These are phyloP conservation scores for Galemys pyrenaicus DNA, from an alignment of 2,113 vertebrate species.

Conservation along the genomic window DNA sequence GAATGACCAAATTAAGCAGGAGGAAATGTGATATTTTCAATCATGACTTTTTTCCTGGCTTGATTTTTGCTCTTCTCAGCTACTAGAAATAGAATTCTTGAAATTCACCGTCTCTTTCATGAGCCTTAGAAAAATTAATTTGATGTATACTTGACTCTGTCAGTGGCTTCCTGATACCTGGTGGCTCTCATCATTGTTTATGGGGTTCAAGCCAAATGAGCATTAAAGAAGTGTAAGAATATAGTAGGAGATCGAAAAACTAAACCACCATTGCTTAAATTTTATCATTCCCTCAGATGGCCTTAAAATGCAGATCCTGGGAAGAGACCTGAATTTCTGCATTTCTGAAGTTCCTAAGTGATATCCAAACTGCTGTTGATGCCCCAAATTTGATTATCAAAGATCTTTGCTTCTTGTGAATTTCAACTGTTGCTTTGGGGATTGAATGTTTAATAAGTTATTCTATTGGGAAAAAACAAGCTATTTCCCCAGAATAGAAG, in stretches of 20 bases:
- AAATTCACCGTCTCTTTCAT: not conserved
- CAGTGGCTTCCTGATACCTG: not conserved
- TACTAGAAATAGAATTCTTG: constrained; percentile 49
- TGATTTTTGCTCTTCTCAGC: constrained; percentile 41
- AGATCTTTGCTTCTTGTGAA: not conserved
- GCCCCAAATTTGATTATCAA: not conserved
- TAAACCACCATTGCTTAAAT: not conserved
- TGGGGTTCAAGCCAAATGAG: not conserved
- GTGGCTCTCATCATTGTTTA: not conserved
- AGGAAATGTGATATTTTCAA: constrained; percentile 57
- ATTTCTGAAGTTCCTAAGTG: not conserved
- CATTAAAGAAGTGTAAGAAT: not conserved
- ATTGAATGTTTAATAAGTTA: not conserved
- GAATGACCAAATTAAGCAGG: constrained; percentile 64
- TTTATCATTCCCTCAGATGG: not conserved
- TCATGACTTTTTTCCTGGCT: not conserved
- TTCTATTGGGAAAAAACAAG: not conserved
- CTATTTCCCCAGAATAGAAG: not conserved
- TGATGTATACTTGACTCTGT: not conserved
- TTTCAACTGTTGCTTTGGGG: not conserved
- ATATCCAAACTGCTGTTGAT: not conserved
- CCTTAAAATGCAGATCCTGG: not conserved
- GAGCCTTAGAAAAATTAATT: constrained; percentile 1
- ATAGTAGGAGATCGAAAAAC: not conserved
- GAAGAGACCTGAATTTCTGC: not conserved